Base-by-base conservation (phyloP, 1,140 invertebrate species). In the Leucophenga varia region DNA sequence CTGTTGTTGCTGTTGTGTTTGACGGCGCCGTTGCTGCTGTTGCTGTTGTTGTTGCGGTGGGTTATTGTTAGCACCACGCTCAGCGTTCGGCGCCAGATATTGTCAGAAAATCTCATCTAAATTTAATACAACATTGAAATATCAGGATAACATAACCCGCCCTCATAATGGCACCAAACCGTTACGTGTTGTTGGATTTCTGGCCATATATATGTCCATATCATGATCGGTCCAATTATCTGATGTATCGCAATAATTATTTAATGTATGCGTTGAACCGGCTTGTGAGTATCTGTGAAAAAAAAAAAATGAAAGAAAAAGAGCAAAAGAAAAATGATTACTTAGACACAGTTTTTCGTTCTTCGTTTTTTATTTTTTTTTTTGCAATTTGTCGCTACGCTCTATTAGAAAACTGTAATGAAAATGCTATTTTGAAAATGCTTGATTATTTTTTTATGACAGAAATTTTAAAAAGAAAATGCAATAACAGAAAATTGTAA, bases 191-290 rank as follows among this genome's bases (percentile, higher is more conserved):
- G 90, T 93, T 42, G 89, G 86, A 78, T 94, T 94, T 60, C 91
- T 82, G 43, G 91, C 87, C 84, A 93, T 92, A 76, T 95, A 95
- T 61, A 95, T 93, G 57, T 95, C 92, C 87, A 94, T 92, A 71
- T 95, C 92, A 72, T 95, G 91, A 75, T 95, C 93, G 41, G 92
- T 95, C 91, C 91, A 95, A 72, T 93, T 93, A 71, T 93, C 88
- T 30, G 87, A 87, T 61, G 88, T 91, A 64, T 93, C 91, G 68
- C 87, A 86, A 71, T 90, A 91, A 76, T 90, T 87, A 57, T 89
- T 90, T 35, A 91, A 78, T 5, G 88, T 91, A 59, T 90, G 87
- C 32, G 85, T 86, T 13, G 86, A 87, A 38, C 86, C 86, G 31
- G 84, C 83, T 14, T 81, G 79, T 61, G 85, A 87, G 72, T 87